Base-by-base conservation (phyloP, 1,140 invertebrate species). In the Halyomorpha halys region DNA sequence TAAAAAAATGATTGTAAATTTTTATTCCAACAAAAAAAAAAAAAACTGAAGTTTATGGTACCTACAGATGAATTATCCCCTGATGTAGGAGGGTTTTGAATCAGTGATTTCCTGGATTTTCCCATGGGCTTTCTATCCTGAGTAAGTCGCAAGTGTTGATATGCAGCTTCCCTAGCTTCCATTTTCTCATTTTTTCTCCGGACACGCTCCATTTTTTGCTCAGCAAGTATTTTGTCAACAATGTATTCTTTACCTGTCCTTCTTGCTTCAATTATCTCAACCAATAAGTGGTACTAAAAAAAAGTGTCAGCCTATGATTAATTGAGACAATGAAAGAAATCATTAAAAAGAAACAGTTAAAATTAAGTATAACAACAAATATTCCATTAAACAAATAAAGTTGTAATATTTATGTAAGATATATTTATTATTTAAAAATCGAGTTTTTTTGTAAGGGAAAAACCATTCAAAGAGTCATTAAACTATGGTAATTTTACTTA, bases 121-220 rank as follows among this genome's bases (percentile, higher is more conserved):
- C 47, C 47, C 3, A 49, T 5, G 5, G 47, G 47, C 11, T 21
- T 56, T 21, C 21, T 56, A 23, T 59, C 56, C 21, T 27, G 27
- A n/a, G 56, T 30, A 9, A 59, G 23, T 2, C 34, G 27, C 27
- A 62, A 39, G 30, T 62, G 61, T n/a, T 51, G 44, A 53, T 62
- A 62, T 5, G 44, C 61, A 21, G 61, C 44, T 49, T 62, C 61
- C 18, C 27, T 49, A 11, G 23, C 23, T 15, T 23, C 61, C 19
- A 62, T 27, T 18, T 62, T 62, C 25, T 62, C 61, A 18, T 27
- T 21, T 30, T 53, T 62, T 27, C 61, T 49, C 27, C 39, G 47
- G 13, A 39, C 61, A n/a, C 61, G 47, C 49, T 62, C 61, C 11
- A 49, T 16, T 34, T 62, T 62, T 39, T 62, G 61, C 15, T 62